Conservation (phyloP, 1,140 invertebrate genomes). For the Aphidius ervi region DNA sequence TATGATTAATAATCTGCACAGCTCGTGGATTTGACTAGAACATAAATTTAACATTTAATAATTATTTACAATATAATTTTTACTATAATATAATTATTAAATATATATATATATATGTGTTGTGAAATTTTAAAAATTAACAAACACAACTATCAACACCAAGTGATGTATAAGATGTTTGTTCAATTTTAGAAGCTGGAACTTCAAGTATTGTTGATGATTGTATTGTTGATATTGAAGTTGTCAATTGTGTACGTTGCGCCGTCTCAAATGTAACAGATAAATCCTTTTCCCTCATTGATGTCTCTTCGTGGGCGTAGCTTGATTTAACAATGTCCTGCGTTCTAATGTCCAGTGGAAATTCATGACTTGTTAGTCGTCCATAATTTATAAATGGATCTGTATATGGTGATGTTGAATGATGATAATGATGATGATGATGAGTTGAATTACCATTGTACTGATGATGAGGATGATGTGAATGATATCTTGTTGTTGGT, state of each 20-base stretch:
- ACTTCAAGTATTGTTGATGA: slow-evolving; percentile 35
- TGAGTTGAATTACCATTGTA: slow-evolving; percentile 39
- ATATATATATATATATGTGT: no score
- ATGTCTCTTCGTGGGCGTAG: slow-evolving; percentile 29
- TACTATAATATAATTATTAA: no score
- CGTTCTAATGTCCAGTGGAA: slow-evolving; percentile 33
- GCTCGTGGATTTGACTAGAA: no score
- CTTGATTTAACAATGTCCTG: slow-evolving; percentile 32
- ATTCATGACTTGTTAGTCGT: slow-evolving; percentile 40
- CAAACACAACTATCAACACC: slow-evolving; percentile 46
- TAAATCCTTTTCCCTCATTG: slow-evolving; percentile 29
- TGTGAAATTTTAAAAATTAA: slow-evolving; percentile 25
- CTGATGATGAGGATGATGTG: slow-evolving; percentile 38
- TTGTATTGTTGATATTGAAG: slow-evolving; percentile 25
- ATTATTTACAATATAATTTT: no score
- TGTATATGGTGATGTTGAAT: slow-evolving; percentile 33
- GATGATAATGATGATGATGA: slow-evolving; percentile 36
- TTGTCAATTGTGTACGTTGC: slow-evolving; percentile 36
- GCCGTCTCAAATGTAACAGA: slow-evolving; percentile 29
- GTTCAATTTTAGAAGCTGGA: slow-evolving; percentile 43
- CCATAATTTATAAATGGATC: slow-evolving; percentile 47
- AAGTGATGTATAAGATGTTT: slow-evolving; percentile 42
- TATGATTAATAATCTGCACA: no score
- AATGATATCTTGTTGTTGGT: slow-evolving; percentile 39
- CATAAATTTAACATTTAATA: no score